A percentile compares a stretch with the other conserved stretches of the same genome.
phyloP scores from a whole-genome alignment of 53 echinoderm and acorn worm species.

The Crossaster papposus region DNA sequence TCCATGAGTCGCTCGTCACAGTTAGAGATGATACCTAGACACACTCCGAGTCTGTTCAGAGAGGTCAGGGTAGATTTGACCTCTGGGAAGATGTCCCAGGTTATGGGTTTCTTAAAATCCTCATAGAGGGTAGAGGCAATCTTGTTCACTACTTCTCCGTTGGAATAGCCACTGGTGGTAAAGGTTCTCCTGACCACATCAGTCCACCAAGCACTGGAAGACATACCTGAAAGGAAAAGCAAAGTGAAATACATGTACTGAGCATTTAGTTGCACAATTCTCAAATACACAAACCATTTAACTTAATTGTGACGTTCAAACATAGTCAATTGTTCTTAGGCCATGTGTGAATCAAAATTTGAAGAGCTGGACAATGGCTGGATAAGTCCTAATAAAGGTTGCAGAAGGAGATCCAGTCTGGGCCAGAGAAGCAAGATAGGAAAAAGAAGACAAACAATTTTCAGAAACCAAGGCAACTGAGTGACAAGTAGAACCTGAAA shows the following conservation, averaged over 20 bases:
- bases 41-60: conserved; percentile 78
- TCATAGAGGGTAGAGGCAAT: conserved; percentile 73
- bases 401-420: too few relatives aligned
- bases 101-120: conserved; percentile 63
- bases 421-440: too few relatives aligned
- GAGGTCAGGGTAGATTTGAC: conserved; percentile 83
- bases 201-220: conserved; percentile 82
- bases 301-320: background rate
- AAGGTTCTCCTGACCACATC: conserved; percentile 78
- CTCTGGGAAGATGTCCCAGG: conserved; percentile 86
- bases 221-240: conserved; percentile 22
- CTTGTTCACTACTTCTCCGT: conserved; percentile 49
- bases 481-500: too few relatives aligned
- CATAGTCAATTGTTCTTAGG: too few relatives aligned
- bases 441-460: too few relatives aligned
- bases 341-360: too few relatives aligned
- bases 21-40: conserved; percentile 87
- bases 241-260: background rate
- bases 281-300: background rate
- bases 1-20: conserved; percentile 75
- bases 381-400: too few relatives aligned
- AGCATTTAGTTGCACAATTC: background rate
- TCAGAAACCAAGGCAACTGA: too few relatives aligned
- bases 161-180: conserved; percentile 54
- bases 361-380: too few relatives aligned